phyloP scores from a whole-genome alignment of 2,797 vertebrate genomes.

The Semotilus atromaculatus region DNA sequence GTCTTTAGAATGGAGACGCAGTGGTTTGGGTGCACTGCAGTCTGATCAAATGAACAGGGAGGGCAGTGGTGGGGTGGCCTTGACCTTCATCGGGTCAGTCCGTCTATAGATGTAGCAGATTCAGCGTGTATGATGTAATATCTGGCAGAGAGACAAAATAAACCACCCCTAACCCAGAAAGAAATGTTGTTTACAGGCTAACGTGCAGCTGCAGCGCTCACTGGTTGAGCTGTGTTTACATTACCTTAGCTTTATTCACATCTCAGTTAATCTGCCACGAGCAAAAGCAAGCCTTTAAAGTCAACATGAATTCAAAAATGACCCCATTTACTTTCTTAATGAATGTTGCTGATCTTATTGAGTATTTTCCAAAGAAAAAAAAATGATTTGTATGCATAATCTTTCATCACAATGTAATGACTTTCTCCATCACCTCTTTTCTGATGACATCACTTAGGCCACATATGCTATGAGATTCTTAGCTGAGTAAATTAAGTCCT shows the following conservation, averaged over 20 bases:
- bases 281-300: slow-evolving; percentile 14
- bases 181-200: slow-evolving; percentile 15
- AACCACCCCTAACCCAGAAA: background rate
- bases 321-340: slow-evolving; percentile 1
- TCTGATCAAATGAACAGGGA: slow-evolving; percentile 48
- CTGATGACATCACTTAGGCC: background rate
- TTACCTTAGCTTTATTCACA: slow-evolving; percentile 14
- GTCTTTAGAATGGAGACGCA: slow-evolving; percentile 46
- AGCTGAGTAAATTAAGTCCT: background rate
- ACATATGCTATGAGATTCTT: background rate
- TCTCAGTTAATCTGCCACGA: slow-evolving; percentile 35
- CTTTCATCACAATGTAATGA: background rate
- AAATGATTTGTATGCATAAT: background rate
- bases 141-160: slow-evolving; percentile 43
- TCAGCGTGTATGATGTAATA: slow-evolving; percentile 46
- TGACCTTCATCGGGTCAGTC: slow-evolving; percentile 57
- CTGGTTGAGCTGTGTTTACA: slow-evolving; percentile 24
- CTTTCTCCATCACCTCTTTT: background rate
- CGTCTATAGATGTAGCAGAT: slow-evolving; percentile 27
- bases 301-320: slow-evolving; percentile 1
- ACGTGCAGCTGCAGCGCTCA: background rate
- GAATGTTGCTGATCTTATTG: background rate
- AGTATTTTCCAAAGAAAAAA: background rate
- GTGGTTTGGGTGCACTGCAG: slow-evolving; percentile 36
- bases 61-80: slow-evolving; percentile 3